phyloP scores from a whole-genome alignment of 1,140 invertebrate genomes.

The Archegozetes longisetosus region DNA sequence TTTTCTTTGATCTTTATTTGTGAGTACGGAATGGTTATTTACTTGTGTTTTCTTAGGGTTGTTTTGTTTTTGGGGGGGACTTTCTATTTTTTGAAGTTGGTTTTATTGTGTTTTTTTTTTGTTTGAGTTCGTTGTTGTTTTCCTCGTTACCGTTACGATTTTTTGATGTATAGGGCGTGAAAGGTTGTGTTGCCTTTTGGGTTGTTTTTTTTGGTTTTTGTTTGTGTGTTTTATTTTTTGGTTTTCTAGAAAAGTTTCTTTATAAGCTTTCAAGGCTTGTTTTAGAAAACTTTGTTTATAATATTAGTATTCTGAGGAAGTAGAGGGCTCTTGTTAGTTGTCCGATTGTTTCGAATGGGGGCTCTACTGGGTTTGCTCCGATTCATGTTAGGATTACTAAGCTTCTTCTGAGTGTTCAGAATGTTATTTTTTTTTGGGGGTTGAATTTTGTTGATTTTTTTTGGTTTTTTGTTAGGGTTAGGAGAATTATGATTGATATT shows the following conservation, averaged over 20 bases:
- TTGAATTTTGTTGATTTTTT: constrained; percentile 2
- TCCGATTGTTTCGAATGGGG: constrained; percentile 39
- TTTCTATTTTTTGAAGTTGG: too few species aligned
- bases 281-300: too few species aligned
- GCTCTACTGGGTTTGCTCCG: constrained; percentile 42
- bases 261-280: too few species aligned
- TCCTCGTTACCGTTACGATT: too few species aligned
- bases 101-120: too few species aligned
- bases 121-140: too few species aligned
- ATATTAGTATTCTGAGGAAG: constrained; percentile 26
- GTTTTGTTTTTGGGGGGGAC: too few species aligned
- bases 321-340: constrained; percentile 41
- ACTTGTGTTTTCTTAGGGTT: constrained; percentile 40
- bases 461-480: neutral
- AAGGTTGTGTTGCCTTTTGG: too few species aligned
- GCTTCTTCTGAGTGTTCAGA: constrained; percentile 37
- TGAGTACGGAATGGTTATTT: constrained; percentile 49
- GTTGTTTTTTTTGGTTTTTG: too few species aligned
- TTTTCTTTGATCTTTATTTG: constrained; percentile 55
- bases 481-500: neutral
- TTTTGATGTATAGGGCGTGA: too few species aligned
- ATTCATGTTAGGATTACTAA: constrained; percentile 46
- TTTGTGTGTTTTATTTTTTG: too few species aligned
- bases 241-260: too few species aligned
- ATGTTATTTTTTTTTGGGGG: constrained; percentile 35